Base-by-base conservation (phyloP, 64 coral and sea anemone species). In the Catalaphyllia jardinei region DNA sequence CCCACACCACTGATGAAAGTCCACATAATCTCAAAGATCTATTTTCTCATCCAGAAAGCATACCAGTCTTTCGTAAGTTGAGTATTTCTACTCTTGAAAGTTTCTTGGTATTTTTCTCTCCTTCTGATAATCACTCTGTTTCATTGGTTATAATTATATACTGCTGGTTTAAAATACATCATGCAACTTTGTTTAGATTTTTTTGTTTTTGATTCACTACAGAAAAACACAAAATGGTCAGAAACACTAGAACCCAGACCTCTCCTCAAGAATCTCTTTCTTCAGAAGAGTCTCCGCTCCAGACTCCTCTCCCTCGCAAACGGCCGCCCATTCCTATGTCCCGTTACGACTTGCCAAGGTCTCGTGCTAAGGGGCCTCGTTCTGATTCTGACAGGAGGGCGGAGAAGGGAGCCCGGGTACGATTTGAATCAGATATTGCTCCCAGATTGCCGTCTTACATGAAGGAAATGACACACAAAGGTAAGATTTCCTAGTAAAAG, bases 271-370 rank as follows among this genome's bases (percentile, higher is more conserved):
- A 95, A 38, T 94, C 92, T n/a, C 11, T 87, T 25, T 87, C 76
- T 14, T 89, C 82, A 13, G 67, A 78, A 31, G 93, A 92, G 31
- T 93, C 93, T 14, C 91, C 86, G 27, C 91, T 99, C 14, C 93
- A 99, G 87, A 99, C 97, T 22, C 97, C 97, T 57, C 93, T 99
- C 25, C 97, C 97, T 31, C 71, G 97, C 2, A 99, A 95, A 80
- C 71, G 79, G 5, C 94, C 91, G 2, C 97, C 97, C 0, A 61
- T 90, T 52, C 95, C 95, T 25, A 90, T 91, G 64, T 90, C 91
- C 8, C 79, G 74, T 50, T 62, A 93, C 50, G 72, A 74, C 71
- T 18, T 80, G 24, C 80, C 76, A 24, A 89, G 24, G 19, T 93
- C 87, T 30, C 60, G 76, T 35, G 12, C 64, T 51, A 71, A 86